A percentile compares a stretch with the other conserved stretches of the same genome.
phyloP scores from a whole-genome alignment of 2,797 vertebrate species.

The Epinephelus awoara region DNA sequence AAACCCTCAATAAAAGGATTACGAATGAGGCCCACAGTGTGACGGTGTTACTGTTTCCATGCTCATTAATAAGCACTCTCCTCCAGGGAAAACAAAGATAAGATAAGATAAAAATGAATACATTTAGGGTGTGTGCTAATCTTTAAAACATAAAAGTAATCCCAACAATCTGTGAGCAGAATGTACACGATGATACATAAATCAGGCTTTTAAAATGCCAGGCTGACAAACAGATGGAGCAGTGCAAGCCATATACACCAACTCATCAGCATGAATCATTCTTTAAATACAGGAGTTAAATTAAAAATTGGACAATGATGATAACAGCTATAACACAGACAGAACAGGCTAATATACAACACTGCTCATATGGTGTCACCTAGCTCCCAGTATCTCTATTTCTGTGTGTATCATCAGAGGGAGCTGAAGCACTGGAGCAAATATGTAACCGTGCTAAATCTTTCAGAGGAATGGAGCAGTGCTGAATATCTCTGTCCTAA shows the following conservation, averaged over 20 bases:
- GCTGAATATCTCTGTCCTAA: background rate
- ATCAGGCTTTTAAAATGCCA: conserved; percentile 5
- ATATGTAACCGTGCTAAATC: background rate
- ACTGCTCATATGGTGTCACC: background rate
- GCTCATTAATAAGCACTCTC: conserved; percentile 19
- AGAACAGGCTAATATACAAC: background rate
- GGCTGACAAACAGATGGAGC: conserved; percentile 27
- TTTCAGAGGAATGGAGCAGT: background rate
- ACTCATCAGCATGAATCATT: conserved; percentile 8
- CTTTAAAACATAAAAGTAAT: conserved; percentile 5
- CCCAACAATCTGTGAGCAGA: conserved; percentile 6
- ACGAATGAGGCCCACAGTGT: conserved; percentile 20
- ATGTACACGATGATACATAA: conserved; percentile 20
- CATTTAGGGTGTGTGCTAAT: conserved; percentile 2
- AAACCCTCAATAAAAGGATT: conserved; percentile 48
- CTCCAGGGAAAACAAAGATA: conserved; percentile 32
- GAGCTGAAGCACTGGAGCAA: background rate
- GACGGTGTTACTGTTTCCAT: conserved; percentile 16
- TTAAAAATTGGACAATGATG: background rate
- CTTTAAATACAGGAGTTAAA: conserved; percentile 7
- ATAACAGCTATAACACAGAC: conserved; percentile 1
- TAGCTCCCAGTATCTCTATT: background rate
- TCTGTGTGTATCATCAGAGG: background rate
- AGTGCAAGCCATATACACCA: background rate
- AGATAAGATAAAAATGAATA: conserved; percentile 10